These are phyloP conservation scores for Empidonax alnorum DNA, from an alignment of 2,113 vertebrate genomes.

Conservation along the genomic window DNA sequence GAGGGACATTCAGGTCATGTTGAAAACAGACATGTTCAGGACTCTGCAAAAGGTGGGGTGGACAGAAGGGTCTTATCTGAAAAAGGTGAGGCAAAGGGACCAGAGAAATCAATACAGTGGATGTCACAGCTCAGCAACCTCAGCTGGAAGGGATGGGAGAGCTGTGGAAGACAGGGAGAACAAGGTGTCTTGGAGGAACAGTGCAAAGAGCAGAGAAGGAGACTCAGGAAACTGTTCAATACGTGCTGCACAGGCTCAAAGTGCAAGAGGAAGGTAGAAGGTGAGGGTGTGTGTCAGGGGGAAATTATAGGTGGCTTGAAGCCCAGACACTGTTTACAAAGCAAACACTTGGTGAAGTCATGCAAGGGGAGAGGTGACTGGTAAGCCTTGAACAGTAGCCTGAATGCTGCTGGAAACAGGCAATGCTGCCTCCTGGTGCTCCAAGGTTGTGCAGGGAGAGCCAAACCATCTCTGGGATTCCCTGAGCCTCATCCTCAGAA, in stretches of 20 bases:
- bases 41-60: not conserved
- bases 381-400: not conserved
- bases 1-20: not conserved
- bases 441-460: not conserved
- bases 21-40: not conserved
- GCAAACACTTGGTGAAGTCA: slow-evolving; percentile 2
- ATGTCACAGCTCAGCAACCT: not conserved
- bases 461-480: not conserved
- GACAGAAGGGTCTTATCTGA: not conserved
- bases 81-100: not conserved
- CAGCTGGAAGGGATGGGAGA: not conserved
- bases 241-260: not conserved
- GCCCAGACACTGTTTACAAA: not conserved
- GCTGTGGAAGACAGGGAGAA: not conserved
- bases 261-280: not conserved
- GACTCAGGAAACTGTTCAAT: not conserved
- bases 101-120: accelerated
- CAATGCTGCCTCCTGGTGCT: slow-evolving; percentile 25
- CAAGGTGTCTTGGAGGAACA: not conserved
- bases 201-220: not conserved
- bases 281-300: not conserved
- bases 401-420: not conserved
- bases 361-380: not conserved
- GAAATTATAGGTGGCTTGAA: not conserved
- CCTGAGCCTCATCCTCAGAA: not conserved